A percentile compares a stretch with the other conserved stretches of the same genome.
These are phyloP conservation scores for Bemisia tabaci DNA, from an alignment of 1,140 invertebrate species.

Conservation along the genomic window DNA sequence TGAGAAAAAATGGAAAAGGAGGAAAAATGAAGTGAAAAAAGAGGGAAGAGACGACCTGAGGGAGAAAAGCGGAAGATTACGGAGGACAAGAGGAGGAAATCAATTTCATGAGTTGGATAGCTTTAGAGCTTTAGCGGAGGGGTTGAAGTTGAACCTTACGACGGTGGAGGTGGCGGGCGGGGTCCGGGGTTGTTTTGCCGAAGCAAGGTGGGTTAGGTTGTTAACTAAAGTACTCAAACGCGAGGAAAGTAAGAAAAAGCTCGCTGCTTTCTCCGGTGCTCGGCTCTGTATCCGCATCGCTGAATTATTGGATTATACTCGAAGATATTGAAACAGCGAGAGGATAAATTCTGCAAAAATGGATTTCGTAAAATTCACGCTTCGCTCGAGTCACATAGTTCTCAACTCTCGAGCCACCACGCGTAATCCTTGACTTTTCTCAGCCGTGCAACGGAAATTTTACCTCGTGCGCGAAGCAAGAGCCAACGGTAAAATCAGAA, in stretches of 20 bases:
- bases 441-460: too few species aligned
- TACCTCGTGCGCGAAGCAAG: too few species aligned
- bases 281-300: not conserved
- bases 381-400: too few species aligned
- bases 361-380: not conserved
- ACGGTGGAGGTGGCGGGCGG: too few species aligned
- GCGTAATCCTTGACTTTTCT: too few species aligned
- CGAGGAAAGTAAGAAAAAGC: not conserved
- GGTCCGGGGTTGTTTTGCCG: not conserved
- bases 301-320: not conserved
- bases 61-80: not conserved
- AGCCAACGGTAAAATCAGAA: too few species aligned
- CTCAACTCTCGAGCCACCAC: too few species aligned
- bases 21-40: not conserved
- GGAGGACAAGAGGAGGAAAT: not conserved
- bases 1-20: not conserved
- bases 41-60: not conserved
- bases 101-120: not conserved
- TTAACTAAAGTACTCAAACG: not conserved
- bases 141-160: not conserved
- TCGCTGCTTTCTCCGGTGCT: not conserved
- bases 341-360: not conserved
- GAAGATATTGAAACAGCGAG: not conserved
- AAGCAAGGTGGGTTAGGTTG: not conserved
- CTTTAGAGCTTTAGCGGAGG: not conserved